Conservation (phyloP, 2,888 invertebrate species). For the Heliconius sara region DNA sequence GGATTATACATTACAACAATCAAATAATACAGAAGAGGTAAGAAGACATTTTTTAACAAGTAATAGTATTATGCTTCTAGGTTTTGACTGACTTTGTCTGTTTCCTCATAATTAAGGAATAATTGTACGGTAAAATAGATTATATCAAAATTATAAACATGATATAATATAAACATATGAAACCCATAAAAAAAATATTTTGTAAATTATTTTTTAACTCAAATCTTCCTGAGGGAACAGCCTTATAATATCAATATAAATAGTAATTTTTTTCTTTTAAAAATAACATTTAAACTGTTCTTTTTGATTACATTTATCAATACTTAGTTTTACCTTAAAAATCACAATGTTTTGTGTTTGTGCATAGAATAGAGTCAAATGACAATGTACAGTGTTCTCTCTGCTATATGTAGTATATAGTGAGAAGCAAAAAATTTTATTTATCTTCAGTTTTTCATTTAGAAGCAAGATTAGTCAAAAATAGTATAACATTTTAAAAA, state of each 20-base stretch:
- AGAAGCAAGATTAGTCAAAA: no score
- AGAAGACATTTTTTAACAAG: slow-evolving; percentile 40
- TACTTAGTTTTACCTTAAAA: no score
- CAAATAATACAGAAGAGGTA: slow-evolving; percentile 94
- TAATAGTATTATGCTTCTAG: not conserved
- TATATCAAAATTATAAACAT: not conserved
- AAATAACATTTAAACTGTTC: not conserved
- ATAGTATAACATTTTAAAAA: not conserved
- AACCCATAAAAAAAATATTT: no score
- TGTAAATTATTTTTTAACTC: not conserved
- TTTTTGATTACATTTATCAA: not conserved
- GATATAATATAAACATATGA: not conserved
- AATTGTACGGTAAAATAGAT: not conserved
- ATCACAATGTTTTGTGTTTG: no score
- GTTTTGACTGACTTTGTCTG: not conserved
- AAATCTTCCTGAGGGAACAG: not conserved
- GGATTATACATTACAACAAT: slow-evolving; percentile 97
- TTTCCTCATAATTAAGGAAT: not conserved
- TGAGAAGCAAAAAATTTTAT: no score
- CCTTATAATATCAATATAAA: not conserved
- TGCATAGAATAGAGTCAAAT: no score
- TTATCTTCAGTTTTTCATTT: no score
- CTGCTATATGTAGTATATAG: no score
- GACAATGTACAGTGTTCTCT: no score
- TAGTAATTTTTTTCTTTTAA: not conserved